phyloP scores from a whole-genome alignment of 1,140 invertebrate species.

The Drosophila parabipectinata region DNA sequence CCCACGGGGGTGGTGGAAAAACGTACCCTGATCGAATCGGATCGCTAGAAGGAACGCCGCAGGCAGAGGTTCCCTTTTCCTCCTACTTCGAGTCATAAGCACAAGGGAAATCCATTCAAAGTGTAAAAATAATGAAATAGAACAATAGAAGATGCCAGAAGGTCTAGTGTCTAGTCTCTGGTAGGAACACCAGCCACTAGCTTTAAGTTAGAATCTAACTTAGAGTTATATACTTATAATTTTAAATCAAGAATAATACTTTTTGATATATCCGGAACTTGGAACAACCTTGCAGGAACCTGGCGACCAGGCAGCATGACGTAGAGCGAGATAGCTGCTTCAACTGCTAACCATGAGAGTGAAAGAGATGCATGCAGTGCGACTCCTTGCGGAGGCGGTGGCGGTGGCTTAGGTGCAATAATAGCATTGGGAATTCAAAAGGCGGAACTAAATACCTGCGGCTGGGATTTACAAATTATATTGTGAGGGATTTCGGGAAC shows the following conservation, averaged over 20 bases:
- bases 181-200: not conserved
- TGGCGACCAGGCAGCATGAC: slow-evolving; percentile 15
- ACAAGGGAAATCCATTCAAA: slow-evolving; percentile 40
- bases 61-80: slow-evolving; percentile 30
- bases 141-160: slow-evolving; percentile 9
- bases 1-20: slow-evolving; percentile 52
- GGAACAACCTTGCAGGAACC: too few species aligned
- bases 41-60: slow-evolving; percentile 17
- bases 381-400: slow-evolving; percentile 9
- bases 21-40: slow-evolving; percentile 34
- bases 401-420: slow-evolving; percentile 77
- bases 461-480: slow-evolving; percentile 80
- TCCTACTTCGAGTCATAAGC: slow-evolving; percentile 20
- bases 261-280: too few species aligned
- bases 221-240: too few species aligned
- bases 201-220: too few species aligned
- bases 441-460: slow-evolving; percentile 82
- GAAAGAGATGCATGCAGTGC: not conserved
- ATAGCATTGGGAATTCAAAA: slow-evolving; percentile 82
- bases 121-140: slow-evolving; percentile 13
- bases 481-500: slow-evolving; percentile 39
- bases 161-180: slow-evolving; percentile 20
- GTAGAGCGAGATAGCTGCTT: slow-evolving; percentile 26
- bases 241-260: not conserved
- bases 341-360: not conserved